Base-by-base conservation (phyloP, 1,140 invertebrate genomes). In the Bemisia tabaci region DNA sequence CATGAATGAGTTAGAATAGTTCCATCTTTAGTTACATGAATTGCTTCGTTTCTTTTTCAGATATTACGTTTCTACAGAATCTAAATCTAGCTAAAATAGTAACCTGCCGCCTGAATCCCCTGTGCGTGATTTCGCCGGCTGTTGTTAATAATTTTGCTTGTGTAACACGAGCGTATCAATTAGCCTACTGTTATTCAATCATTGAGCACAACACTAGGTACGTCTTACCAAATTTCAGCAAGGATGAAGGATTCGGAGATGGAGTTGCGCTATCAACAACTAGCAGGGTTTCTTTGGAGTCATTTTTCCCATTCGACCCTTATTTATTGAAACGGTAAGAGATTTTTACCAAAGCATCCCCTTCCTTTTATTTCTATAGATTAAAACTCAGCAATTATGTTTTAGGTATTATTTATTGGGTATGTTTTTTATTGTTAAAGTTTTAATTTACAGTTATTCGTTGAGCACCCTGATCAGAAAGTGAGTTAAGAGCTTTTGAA, bases 131-230 rank as follows among this genome's bases (percentile, higher is more conserved):
- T 75, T 81, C 88, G 61, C 82, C 85, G 0, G 81, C 86, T 22
- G 84, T 97, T 23, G 85, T 88, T 0, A 85, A 87, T 71, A 88
- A 88, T 24, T 97, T 97, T 79, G 89, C 92, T 1, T 85, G 86
- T 0, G 83, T 94, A 2, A 87, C 91, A 1, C 83, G 89, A 70
- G 85, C 84, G n/a, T 89, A 95, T 76, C 94, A 96, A 75, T 79
- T 97, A 60, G 92, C 90, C 2, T 96, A 95, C 78, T 97, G 94
- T 78, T 89, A 94, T 75, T 84, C 92, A 0, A 82, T 96, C 60
- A 89, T 97, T 48, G 91, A 96, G 73, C 84, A 60, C 48, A 27
- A 60, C 5, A 58, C 63, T 9, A 59, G 39, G 25, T 23, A 66
- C 22, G 59, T 63, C n/a, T 60, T 59, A 22, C 26, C 58, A 2